These are phyloP conservation scores for Drosophila kepulauana DNA, from an alignment of 1,140 invertebrate genomes.

Conservation along the genomic window DNA sequence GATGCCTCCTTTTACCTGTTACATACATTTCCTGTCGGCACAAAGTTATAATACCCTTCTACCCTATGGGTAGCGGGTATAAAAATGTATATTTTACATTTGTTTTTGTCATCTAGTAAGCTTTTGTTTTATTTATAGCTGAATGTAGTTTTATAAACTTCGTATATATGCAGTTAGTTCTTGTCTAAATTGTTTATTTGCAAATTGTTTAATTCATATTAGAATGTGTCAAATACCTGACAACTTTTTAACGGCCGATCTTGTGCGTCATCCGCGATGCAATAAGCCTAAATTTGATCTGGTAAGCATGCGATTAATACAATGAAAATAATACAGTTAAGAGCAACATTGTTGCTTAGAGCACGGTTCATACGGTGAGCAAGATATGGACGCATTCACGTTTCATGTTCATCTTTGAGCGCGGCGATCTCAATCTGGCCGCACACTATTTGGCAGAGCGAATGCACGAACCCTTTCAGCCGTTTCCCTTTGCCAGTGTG, in stretches of 20 bases:
- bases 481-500: constrained; percentile 55
- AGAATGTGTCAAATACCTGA: constrained; percentile 49
- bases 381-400: constrained; percentile 51
- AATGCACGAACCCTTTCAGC: constrained; percentile 67
- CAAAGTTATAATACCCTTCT: no score
- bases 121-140: background rate
- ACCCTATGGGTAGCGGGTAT: no score
- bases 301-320: constrained; percentile 25
- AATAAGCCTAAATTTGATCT: background rate
- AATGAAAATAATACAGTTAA: background rate
- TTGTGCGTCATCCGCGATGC: constrained; percentile 47
- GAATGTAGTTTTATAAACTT: background rate
- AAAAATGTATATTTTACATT: background rate
- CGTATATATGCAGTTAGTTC: background rate
- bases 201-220: background rate
- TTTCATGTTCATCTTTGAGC: constrained; percentile 56
- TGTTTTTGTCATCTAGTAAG: background rate
- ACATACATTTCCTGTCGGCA: no score
- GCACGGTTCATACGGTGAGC: background rate
- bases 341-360: background rate
- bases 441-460: constrained; percentile 50
- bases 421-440: constrained; percentile 56
- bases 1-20: no score
- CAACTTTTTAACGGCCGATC: constrained; percentile 54
- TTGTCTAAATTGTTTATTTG: constrained; percentile 8